Base-by-base conservation (phyloP, 2,113 vertebrate species). In the Charina bottae region DNA sequence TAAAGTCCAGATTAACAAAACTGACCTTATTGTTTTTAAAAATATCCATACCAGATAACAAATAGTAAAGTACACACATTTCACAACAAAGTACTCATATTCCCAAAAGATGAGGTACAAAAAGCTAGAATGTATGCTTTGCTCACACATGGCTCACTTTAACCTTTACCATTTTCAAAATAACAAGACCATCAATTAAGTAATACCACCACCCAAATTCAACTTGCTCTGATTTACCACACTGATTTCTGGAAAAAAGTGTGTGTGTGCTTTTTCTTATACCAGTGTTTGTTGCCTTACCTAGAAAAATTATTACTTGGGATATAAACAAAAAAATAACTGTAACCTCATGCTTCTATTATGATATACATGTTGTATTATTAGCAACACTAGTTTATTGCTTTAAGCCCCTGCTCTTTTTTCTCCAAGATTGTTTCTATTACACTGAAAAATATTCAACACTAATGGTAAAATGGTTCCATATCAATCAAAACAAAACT, bases 261-360 rank as follows among this genome's bases (percentile, higher is more conserved):
- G 64, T 42, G 3, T 42, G 42, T 42, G 42, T 42, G 42, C 42
- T 3, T 42, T 42, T 42, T 42, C 42, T 42, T 42, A 42, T 42
- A 42, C 42, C 42, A 42, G 11, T 2, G 12, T 56, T 87, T 87
- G n/a, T 21, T 59, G 11, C 87, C 23, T 89, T 89, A n/a, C 59
- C 26, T 49, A 49, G 33, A 78, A 33, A 56, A 56, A 89, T 33
- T 19, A n/a, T 62, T 53, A 11, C 26, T 88, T 15, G 6, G 62
- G 1, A 89, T n/a, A 24, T 88, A 26, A 88, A 87, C 37, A 42
- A 88, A 26, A 89, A 64, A 89, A 89, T 78, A 37, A 78, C n/a
- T 37, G 49, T 28, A 64, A n/a, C 58, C 26, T 19, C 2, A 2
- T 89, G 28, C 0, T 49, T 49, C 42, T 49, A 53, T 64, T n/a